Conservation (phyloP, 2,888 invertebrate species). For the Pseudoips prasinana region DNA sequence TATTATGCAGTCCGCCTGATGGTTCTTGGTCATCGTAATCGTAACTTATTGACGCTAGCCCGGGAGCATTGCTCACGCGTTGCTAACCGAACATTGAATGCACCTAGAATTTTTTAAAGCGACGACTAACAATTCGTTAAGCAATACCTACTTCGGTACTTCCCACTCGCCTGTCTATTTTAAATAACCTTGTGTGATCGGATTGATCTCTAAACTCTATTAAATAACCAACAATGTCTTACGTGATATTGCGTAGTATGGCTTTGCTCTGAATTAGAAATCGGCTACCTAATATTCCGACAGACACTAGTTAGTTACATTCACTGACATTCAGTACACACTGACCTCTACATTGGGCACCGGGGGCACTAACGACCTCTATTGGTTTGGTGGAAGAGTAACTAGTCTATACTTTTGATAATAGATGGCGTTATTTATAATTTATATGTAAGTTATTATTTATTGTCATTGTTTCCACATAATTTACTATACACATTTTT, state of each 20-base stretch:
- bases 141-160: no score
- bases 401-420: neutral
- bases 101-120: no score
- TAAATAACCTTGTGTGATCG: neutral
- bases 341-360: conserved; percentile 11
- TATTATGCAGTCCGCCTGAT: no score
- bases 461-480: no score
- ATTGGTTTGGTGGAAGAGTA: neutral
- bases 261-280: conserved; percentile 31
- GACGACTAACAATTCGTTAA: no score
- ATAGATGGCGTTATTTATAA: conserved; percentile 25
- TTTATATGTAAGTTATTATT: no score
- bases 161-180: no score
- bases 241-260: conserved; percentile 17
- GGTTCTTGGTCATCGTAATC: no score
- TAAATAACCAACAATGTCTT: conserved; percentile 22
- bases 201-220: conserved; percentile 10
- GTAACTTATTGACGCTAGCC: no score
- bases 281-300: conserved; percentile 9
- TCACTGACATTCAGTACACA: conserved; percentile 3
- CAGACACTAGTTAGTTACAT: neutral
- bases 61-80: no score
- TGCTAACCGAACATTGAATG: no score
- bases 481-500: no score
- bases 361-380: conserved; percentile 20